phyloP scores from a whole-genome alignment of 2,113 vertebrate genomes.

The Dicerorhinus sumatrensis region DNA sequence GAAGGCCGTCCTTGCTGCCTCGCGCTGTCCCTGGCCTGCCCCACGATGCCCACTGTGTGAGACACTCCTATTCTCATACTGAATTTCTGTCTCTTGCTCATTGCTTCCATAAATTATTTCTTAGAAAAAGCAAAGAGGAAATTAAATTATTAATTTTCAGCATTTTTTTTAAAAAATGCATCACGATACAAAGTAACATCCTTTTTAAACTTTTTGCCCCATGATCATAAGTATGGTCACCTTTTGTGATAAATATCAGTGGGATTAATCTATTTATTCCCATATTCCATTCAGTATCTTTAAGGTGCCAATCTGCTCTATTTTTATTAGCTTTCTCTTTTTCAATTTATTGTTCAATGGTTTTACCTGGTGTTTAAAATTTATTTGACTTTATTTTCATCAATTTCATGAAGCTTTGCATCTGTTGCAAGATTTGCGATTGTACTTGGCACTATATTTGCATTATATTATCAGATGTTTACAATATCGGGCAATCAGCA shows the following conservation, averaged over 20 bases:
- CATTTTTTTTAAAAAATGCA: neutral
- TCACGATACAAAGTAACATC: neutral
- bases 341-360: neutral
- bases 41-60: neutral
- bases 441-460: neutral
- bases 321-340: neutral
- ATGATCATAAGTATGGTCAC: neutral
- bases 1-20: too few relatives aligned
- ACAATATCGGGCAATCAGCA: neutral
- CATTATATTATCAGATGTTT: neutral
- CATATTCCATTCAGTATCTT: neutral
- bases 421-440: neutral
- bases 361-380: neutral
- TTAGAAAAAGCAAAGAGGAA: neutral
- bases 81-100: neutral
- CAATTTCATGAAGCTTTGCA: neutral
- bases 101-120: neutral
- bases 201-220: neutral
- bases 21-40: neutral
- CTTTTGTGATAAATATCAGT: neutral
- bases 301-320: neutral
- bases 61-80: neutral
- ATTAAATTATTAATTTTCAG: neutral
- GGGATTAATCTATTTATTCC: neutral
- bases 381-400: neutral